A percentile compares a stretch with the other conserved stretches of the same genome.
phyloP scores from a whole-genome alignment of 2,113 vertebrate species.

The Dolichallabes microphthalmus region DNA sequence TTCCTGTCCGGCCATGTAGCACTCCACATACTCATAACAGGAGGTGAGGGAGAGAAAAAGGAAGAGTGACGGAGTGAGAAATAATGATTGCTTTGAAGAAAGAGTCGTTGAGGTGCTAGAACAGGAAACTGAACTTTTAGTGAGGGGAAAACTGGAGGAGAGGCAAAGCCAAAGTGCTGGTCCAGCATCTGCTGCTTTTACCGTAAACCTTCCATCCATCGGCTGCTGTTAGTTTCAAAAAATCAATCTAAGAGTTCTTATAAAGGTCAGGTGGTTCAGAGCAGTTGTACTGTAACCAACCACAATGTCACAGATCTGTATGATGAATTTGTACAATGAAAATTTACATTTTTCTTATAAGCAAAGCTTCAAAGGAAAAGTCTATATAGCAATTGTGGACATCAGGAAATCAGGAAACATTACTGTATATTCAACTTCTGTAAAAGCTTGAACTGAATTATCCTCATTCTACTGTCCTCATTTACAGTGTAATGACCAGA shows the following conservation, averaged over 20 bases:
- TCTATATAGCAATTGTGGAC: neutral
- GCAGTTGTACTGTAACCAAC: slow-evolving; percentile 12
- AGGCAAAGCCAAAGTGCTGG: slow-evolving; percentile 29
- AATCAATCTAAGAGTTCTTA: slow-evolving; percentile 28
- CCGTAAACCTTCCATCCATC: slow-evolving; percentile 46
- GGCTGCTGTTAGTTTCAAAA: slow-evolving; percentile 25
- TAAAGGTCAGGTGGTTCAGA: slow-evolving; percentile 49
- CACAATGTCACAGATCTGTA: neutral
- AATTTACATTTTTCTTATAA: neutral
- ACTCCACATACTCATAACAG: slow-evolving; percentile 48
- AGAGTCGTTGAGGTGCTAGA: slow-evolving; percentile 42
- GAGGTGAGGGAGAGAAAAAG: slow-evolving; percentile 27
- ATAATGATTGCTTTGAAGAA: slow-evolving; percentile 38
- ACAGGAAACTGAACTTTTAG: slow-evolving; percentile 43
- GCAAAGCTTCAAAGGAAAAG: neutral
- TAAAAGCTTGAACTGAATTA: neutral
- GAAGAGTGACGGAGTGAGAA: slow-evolving; percentile 19
- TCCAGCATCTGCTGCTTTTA: slow-evolving; percentile 46
- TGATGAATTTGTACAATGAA: neutral
- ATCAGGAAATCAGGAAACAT: neutral
- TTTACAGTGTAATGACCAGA: neutral
- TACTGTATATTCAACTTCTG: neutral
- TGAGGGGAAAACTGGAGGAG: slow-evolving; percentile 37
- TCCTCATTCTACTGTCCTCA: neutral
- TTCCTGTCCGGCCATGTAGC: slow-evolving; percentile 56